Evolutionary conservation across 2,888 invertebrate genomes (phyloP), one percentile per base, ranked within the genome.

Genomic region (Helobdella robusta): DNA sequence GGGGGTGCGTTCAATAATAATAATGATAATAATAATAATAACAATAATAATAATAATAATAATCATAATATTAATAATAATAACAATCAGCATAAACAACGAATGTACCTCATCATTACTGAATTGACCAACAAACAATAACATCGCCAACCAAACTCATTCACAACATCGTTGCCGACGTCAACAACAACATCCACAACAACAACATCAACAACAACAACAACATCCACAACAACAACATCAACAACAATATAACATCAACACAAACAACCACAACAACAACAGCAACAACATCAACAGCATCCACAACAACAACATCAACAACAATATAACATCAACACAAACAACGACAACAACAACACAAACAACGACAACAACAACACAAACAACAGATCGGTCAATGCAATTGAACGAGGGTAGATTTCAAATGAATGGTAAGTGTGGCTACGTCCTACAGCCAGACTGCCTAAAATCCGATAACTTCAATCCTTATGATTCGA

Each of bases 371-470:
- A 40, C 40, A 40, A 11, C 8, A 11, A 40, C 40, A n/a, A n/a
- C 8, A 50, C 50, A 50, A n/a, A 6, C n/a, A 34, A n/a, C 67
- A 70, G 97, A 97, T 78, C 89, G 89, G 75, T 84, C 91, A 15
- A 97, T 98, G 94, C 95, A 98, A 80, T 77, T 95, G 11, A 97
- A 98, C 80, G 87, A 89, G 76, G 92, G 90, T 0, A 89, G 89
- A 77, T 98, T 98, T 77, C 83, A 87, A 34, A 87, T 89, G 76
- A 98, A 98, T 76, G 94, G 92, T 0, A 84, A 69, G 36, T 93
- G 92, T 78, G 98, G 98, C 0, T 98, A 89, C 77, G 82, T 98
- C 0, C 80, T 97, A 65, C 89, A 90, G 76, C 95, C 97, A 0
- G 86, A 88, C 2, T 89, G 89, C 72, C 90, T 95, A 90, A 85